phyloP scores from a whole-genome alignment of 2,113 vertebrate genomes.

The Pampusana beccarii region DNA sequence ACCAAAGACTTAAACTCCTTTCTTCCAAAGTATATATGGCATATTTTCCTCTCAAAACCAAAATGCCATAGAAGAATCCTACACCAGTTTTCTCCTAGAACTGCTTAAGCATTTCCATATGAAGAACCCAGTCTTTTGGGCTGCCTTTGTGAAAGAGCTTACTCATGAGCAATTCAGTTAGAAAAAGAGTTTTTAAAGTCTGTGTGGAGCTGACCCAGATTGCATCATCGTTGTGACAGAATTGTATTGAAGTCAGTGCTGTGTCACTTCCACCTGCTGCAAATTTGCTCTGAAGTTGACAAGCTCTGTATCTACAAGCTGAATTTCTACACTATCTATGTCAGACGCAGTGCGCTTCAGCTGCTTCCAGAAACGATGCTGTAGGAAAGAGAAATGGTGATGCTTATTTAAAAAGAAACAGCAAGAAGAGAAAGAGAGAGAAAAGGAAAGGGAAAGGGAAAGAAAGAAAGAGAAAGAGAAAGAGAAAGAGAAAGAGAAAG shows the following conservation, averaged over 20 bases:
- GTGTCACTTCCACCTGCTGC: slow-evolving; percentile 16
- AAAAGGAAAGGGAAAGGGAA: background rate
- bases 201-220: background rate
- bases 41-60: background rate
- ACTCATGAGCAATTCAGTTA: background rate
- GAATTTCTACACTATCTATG: background rate
- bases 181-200: background rate
- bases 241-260: background rate
- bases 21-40: background rate
- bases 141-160: background rate
- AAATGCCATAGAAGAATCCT: background rate
- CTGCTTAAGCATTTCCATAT: background rate
- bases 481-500: too few relatives aligned
- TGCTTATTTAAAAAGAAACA: background rate
- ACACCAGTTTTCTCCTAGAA: background rate
- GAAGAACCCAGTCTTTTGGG: background rate
- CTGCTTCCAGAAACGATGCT: background rate
- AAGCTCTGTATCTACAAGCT: background rate
- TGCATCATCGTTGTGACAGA: background rate
- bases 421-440: background rate
- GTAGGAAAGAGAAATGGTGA: background rate
- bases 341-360: background rate
- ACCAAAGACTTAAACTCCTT: background rate
- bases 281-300: background rate
- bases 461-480: too few relatives aligned